Conservation (phyloP, 2,888 invertebrate species). For the Cantharis lateralis region DNA sequence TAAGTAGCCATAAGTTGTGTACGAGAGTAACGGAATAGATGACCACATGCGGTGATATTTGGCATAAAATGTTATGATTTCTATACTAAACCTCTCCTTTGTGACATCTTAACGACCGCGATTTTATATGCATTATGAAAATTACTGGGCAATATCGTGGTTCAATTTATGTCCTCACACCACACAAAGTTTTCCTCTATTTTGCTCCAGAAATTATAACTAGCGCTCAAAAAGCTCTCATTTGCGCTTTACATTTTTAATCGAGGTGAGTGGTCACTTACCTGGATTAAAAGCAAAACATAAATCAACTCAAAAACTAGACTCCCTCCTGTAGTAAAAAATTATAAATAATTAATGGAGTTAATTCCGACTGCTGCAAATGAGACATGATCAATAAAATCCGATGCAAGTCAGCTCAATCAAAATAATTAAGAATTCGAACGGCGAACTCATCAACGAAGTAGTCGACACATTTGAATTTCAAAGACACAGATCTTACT, state of each 20-base stretch:
- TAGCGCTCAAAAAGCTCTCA: neutral
- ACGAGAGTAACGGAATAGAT: constrained; percentile 38
- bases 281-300: neutral
- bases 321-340: neutral
- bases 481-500: constrained; percentile 22
- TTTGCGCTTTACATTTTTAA: neutral
- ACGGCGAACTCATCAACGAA: constrained; percentile 21
- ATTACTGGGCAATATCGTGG: constrained; percentile 11
- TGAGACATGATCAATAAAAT: neutral
- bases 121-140: constrained; percentile 34
- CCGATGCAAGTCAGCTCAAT: neutral
- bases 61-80: constrained; percentile 45
- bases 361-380: neutral
- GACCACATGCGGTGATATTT: constrained; percentile 42
- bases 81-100: constrained; percentile 40
- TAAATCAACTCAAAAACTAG: neutral
- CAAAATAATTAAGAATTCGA: constrained; percentile 18
- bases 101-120: constrained; percentile 40
- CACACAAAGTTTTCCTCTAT: neutral
- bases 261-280: neutral
- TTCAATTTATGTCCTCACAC: neutral
- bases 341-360: neutral
- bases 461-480: constrained; percentile 25
- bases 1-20: constrained; percentile 41
- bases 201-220: neutral